Evolutionary conservation across 2,797 vertebrate genomes (phyloP), one percentile per base, ranked within the genome.

Genomic region (Pseudomugil tenellus): DNA sequence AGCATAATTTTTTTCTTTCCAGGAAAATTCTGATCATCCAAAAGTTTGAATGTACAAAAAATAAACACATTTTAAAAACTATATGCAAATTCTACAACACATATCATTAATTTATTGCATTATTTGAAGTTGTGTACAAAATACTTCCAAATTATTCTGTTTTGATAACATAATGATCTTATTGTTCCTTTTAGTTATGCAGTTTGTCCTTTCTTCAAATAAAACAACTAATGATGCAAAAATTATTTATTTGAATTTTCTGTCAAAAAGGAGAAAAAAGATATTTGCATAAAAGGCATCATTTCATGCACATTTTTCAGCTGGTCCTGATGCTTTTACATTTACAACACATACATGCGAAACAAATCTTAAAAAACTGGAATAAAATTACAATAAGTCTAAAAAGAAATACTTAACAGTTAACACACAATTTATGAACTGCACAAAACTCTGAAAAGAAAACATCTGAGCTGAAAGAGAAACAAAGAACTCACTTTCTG

Each of bases 401-500:
- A n/a, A 25, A 11, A 25, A 13, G 21, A 25, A 49, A 49, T 49
- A 4, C 12, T 25, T 5, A 49, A 25, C 48, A 13, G 11, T 25
- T 9, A 49, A 49, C 21, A 25, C 46, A 49, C 11, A 0, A 19
- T 58, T 52, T 19, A 41, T 11, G 39, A 4, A 35, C 1, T 0
- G 14, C 35, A 63, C 34, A 35, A 13, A 37, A 49, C 32, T n/a
- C 13, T 13, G 19, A 19, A 0, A 7, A n/a, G 23, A 32, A 46
- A 41, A 49, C 41, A 63, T 32, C 1, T 4, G 52, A 64, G 41
- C 31, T 31, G 12, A 3, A 34, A 53, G 25, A 46, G 12, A 55
- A 53, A 60, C 39, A 51, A 34, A 28, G 55, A 26, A 92, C 92
- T 92, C 77, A 93, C 93, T 78, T 65, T 72, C 0, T 63, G 75